Evolutionary conservation across 1,140 invertebrate species (phyloP), one percentile per base, ranked within the genome.

Genomic region (Ooceraea biroi): DNA sequence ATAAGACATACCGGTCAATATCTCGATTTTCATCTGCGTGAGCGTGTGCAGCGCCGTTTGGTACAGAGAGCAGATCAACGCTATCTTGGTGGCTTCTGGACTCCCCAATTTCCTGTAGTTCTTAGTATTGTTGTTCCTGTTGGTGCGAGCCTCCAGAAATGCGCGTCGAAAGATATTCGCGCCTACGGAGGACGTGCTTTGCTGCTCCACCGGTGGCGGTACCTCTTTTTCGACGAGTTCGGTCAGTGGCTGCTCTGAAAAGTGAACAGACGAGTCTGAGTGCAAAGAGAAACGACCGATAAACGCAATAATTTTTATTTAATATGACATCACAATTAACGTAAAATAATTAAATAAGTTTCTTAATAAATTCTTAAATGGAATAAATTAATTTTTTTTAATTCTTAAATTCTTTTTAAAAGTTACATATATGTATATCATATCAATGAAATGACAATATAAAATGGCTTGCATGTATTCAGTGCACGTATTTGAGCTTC

Each of bases 1-100:
- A 14, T 76, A 17, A 36, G 65, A 84, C 50, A 17, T 94, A 97
- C 98, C 99, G 89, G 98, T 99, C 12, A 99, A 95, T 92, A 99
- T 99, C 93, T 99, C 98, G 66, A 99, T 95, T 92, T 97, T 97
- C 85, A 99, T 96, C 94, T 99, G 98, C 19, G 97, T 97, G 78
- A 99, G 95, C 0, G 98, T 99, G 80, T 96, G 96, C 63, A 99
- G 94, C 11, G 98, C 97, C 10, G 97, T 98, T 93, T 99, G 97
- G 94, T 99, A 99, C 92, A 99, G 96, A 5, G 97, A 97, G 94
- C 98, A 99, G 36, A 99, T 97, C 7, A 97, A 93, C 19, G 97
- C 96, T 71, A 99, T 96, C 93, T 97, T 96, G 65, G 97, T 96
- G 27, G 97, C 96, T 86, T 98, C 97, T 0, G 96, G 96, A 89